Base-by-base conservation (phyloP, 2,888 invertebrate species). In the Ectobius pallidus region DNA sequence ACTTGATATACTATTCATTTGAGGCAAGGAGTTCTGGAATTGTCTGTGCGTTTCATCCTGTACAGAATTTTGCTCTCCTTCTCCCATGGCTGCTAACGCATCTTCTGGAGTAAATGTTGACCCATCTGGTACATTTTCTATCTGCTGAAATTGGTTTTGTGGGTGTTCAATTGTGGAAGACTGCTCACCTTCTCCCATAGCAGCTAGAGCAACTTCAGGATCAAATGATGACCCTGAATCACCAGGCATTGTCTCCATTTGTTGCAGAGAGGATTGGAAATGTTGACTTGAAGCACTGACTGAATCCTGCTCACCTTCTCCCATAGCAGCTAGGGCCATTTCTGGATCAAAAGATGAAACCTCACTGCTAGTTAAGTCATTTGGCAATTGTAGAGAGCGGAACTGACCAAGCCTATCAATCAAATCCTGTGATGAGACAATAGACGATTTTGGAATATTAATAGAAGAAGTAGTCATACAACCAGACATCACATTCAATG, bases 301-400 rank as follows among this genome's bases (percentile, higher is more conserved):
- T 42, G 69, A 34, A 16, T 34, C 52, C 18, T 52, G 69, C 6
- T 55, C 69, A 55, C 52, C 69, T 52, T 69, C 55, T 3, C 69
- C 69, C 69, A 69, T 69, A 14, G 69, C 52, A 55, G 69, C 72
- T 25, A 73, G 27, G 16, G 69, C 73, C 30, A 73, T 73, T 46
- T 73, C 73, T 30, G 73, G 73, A 52, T 73, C 73, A 39, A 69
- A 74, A 3, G 68, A n/a, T n/a, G 68, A 58, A 16, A 68, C 62
- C 34, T 22, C 72, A 65, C n/a, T 44, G 27, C 46, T 46, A 16
- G 42, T 18, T 4, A 63, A 16, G 16, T 42, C 63, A 42, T 22
- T n/a, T 39, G 63, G 42, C 25, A 63, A 25, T 63, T 11, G 39
- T 22, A 63, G 42, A 63, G 63, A 63, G 16, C 39, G 63, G 4